Conservation (phyloP, 2,888 invertebrate species). For the Trichogramma dendrolimi region DNA sequence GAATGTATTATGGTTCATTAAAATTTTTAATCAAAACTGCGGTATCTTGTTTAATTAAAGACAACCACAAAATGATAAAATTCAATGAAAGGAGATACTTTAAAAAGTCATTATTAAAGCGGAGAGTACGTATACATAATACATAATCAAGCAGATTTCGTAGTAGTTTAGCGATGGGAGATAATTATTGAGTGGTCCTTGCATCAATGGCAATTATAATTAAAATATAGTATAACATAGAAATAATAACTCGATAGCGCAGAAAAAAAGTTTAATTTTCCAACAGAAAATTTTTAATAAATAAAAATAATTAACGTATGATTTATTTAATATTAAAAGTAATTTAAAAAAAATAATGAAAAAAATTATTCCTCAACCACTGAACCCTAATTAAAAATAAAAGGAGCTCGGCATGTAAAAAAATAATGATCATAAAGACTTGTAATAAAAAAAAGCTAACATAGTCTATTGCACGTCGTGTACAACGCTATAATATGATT, state of each 20-base stretch:
- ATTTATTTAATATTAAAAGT: too few relatives aligned
- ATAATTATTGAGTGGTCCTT: slow-evolving; percentile 72
- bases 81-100: slow-evolving; percentile 27
- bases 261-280: too few relatives aligned
- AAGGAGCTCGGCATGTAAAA: too few relatives aligned
- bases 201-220: slow-evolving; percentile 56
- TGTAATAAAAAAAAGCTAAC: background rate
- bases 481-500: background rate
- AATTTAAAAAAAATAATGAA: too few relatives aligned
- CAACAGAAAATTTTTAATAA: slow-evolving; percentile 17
- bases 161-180: slow-evolving; percentile 49
- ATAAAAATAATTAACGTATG: slow-evolving; percentile 19
- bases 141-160: slow-evolving; percentile 48
- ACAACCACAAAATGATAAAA: too few relatives aligned
- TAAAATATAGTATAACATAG: slow-evolving; percentile 17
- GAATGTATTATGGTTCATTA: too few relatives aligned
- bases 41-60: too few relatives aligned
- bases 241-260: background rate
- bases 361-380: too few relatives aligned
- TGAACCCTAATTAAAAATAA: too few relatives aligned
- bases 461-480: slow-evolving; percentile 11
- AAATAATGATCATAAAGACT: too few relatives aligned
- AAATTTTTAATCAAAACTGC: too few relatives aligned
- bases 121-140: slow-evolving; percentile 42
- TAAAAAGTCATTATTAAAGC: slow-evolving; percentile 37